These are phyloP conservation scores for Pseudococcus jackbeardsleyi DNA, from an alignment of 2,888 invertebrate genomes.

Conservation along the genomic window DNA sequence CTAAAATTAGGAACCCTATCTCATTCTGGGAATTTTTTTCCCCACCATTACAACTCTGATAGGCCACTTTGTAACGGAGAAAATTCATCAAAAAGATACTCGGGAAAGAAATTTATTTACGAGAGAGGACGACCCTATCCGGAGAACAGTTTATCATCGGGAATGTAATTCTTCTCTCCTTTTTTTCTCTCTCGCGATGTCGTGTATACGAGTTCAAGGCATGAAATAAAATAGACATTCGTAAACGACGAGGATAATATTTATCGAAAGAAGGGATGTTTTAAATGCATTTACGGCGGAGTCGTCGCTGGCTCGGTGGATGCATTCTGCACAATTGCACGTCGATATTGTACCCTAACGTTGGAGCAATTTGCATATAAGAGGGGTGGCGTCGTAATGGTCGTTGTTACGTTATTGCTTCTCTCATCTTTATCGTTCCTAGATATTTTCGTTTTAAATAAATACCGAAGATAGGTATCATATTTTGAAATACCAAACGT, in stretches of 20 bases:
- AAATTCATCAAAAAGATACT: slow-evolving; percentile 2
- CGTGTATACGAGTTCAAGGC: background rate
- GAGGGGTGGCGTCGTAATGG: slow-evolving; percentile 11
- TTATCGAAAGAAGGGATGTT: background rate
- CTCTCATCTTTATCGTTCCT: background rate
- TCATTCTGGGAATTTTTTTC: background rate
- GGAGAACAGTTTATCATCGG: background rate
- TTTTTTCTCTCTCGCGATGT: background rate
- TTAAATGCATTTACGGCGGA: background rate
- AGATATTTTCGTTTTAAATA: background rate
- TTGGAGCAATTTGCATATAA: background rate
- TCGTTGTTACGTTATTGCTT: slow-evolving; percentile 14
- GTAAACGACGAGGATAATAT: background rate
- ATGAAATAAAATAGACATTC: background rate
- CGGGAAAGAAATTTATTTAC: background rate
- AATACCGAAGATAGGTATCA: background rate
- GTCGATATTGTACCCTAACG: slow-evolving; percentile 2
- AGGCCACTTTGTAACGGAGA: background rate
- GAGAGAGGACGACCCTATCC: background rate
- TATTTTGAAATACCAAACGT: background rate
- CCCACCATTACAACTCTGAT: background rate
- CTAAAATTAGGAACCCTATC: background rate
- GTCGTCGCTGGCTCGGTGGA: background rate
- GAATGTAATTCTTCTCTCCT: background rate
- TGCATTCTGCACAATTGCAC: slow-evolving; percentile 24